phyloP scores from a whole-genome alignment of 2,797 vertebrate species.

The Pangasius sanitwongsei region DNA sequence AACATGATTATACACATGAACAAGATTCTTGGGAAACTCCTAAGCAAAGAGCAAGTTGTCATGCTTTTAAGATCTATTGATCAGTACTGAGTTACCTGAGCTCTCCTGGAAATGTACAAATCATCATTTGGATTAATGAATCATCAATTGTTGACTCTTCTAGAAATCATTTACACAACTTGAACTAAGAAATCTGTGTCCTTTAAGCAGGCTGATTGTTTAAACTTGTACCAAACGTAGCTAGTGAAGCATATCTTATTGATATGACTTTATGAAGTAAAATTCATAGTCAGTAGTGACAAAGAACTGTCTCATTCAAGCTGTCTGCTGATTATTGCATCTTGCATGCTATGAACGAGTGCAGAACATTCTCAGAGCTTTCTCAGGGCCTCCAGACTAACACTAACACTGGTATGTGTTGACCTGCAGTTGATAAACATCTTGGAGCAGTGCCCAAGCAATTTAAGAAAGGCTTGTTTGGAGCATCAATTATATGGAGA shows the following conservation, averaged over 20 bases:
- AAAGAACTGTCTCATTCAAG: constrained; percentile 6
- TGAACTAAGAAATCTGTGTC: constrained; percentile 37
- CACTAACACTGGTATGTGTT: constrained; percentile 59
- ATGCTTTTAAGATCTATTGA: constrained; percentile 47
- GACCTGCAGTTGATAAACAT: constrained; percentile 65
- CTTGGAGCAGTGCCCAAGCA: constrained; percentile 61
- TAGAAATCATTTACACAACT: constrained; percentile 61
- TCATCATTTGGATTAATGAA: constrained; percentile 55
- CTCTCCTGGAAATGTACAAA: constrained; percentile 52
- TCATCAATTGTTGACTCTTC: constrained; percentile 58
- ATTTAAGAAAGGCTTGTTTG: constrained; percentile 64
- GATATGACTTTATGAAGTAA: not conserved
- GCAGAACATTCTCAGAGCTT: constrained; percentile 46
- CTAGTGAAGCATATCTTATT: not conserved
- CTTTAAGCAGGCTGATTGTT: constrained; percentile 18
- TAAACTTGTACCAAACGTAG: constrained; percentile 1
- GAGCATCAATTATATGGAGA: constrained; percentile 63
- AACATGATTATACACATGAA: constrained; percentile 8
- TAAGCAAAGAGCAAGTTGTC: constrained; percentile 31
- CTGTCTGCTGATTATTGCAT: constrained; percentile 32
- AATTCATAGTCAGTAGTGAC: not conserved
- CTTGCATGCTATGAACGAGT: constrained; percentile 40
- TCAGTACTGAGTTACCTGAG: constrained; percentile 41
- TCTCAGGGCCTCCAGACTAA: constrained; percentile 44
- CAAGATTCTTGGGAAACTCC: constrained; percentile 21